These are phyloP conservation scores for Calidris pygmaea DNA, from an alignment of 2,113 vertebrate species.

Conservation along the genomic window DNA sequence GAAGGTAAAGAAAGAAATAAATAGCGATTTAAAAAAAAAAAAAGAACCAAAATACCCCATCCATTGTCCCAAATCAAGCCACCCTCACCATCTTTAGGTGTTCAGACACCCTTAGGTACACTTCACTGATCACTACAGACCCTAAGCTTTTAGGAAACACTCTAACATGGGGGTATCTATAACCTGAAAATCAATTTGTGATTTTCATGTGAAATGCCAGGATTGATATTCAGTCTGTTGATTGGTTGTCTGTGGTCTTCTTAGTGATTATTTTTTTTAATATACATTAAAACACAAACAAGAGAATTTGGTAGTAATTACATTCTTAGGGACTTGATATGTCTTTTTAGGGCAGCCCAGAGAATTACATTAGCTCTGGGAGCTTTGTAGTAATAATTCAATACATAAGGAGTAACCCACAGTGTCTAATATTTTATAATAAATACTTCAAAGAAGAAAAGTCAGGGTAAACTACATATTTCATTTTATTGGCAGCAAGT, in stretches of 20 bases:
- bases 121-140: background rate
- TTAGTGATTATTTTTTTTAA: background rate
- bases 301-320: background rate
- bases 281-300: background rate
- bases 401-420: background rate
- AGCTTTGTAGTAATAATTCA: background rate
- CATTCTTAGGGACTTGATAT: constrained; percentile 1
- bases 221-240: background rate
- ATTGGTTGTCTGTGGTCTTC: background rate
- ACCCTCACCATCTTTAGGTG: background rate
- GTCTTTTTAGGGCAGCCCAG: constrained; percentile 10
- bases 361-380: constrained; percentile 28
- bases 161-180: background rate
- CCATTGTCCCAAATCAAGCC: background rate
- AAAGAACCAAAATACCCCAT: background rate
- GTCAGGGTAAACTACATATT: constrained; percentile 29
- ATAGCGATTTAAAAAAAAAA: background rate
- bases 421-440: constrained; percentile 51
- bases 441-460: constrained; percentile 60
- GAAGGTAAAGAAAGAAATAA: background rate
- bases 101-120: background rate
- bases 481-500: constrained; percentile 24
- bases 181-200: background rate
- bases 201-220: constrained; percentile 2
- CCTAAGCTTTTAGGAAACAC: background rate